Evolutionary conservation across 2,888 invertebrate genomes (phyloP), one percentile per base, ranked within the genome.

Genomic region (Tridacna gigas): DNA sequence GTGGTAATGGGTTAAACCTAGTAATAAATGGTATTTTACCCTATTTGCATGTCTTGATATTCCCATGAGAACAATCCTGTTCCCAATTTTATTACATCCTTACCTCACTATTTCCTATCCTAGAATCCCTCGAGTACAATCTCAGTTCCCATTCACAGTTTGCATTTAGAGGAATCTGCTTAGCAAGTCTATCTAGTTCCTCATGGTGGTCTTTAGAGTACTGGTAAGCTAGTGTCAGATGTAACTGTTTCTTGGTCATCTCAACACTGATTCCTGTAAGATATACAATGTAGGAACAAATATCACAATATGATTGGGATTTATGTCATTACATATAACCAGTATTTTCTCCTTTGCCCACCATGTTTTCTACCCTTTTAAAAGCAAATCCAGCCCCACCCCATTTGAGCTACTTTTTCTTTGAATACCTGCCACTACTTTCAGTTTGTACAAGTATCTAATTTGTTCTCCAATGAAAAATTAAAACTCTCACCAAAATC

Each of bases 141-240:
- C 98, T 96, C 66, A 98, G 95, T 94, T 98, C 98, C 98, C 98
- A 98, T 91, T 96, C 96, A 37, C 96, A 96, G 63, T 96, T 96
- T 66, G 96, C 96, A 74, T 96, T 95, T 0, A 97, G 96, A 91
- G 97, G 96, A 88, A 98, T 95, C 77, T 96, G 96, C 91, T 97
- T 97, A 45, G 97, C 97, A 89, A 98, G 95, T 22, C 95, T 95
- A 95, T 97, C 97, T 74, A 98, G 96, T 77, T 96, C 95, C 84
- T 97, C 96, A 92, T 96, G 97, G 77, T 97, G 96, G 26, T 96
- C 95, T 91, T 96, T 96, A 20, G 97, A 96, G 95, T 98, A 98
- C 95, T 97, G 97, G 95, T 98, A 98, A 25, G 98, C 98, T 92
- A 98, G 95, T 12, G 98, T 98, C 91, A 98, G 96, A 95, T 98